Base-by-base conservation (phyloP, 2,797 vertebrate genomes). In the Discoglossus pictus region DNA sequence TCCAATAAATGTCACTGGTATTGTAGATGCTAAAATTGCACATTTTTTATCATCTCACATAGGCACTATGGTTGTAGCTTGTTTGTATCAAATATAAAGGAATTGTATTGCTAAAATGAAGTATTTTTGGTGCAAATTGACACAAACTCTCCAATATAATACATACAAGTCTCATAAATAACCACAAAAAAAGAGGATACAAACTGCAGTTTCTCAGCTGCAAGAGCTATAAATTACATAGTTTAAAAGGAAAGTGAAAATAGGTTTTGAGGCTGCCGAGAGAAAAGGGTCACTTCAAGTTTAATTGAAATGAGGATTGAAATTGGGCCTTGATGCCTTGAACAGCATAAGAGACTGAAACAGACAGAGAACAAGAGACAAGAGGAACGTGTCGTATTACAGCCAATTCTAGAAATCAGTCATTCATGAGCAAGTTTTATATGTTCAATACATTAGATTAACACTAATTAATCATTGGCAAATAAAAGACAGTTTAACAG, bases 301-400 rank as follows among this genome's bases (percentile, higher is more conserved):
- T 70, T 70, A 70, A 70, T 70, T 70, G 59, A 70, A 63, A 70
- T 70, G 67, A 70, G 51, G 67, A 70, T 47, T 48, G 67, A 55
- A 70, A 70, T 63, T 70, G 42, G 34, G 42, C 56, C n/a, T 61
- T 55, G 67, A 70, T 70, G 67, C 50, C 34, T 63, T 24, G 59
- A 62, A 17, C 59, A 63, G 55, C 51, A 50, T 31, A 70, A 63
- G 51, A 56, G 23, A 16, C 27, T 61, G 50, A 40, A 53, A 54
- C 20, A 62, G 40, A 70, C 17, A 39, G 46, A 56, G 40, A 15
- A 40, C 20, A 54, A 47, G 59, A 13, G 21, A 39, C 20, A 61
- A 20, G n/a, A n/a, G n/a, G n/a, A n/a, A n/a, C n/a, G n/a, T n/a
- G n/a, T n/a, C n/a, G n/a, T n/a, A n/a, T n/a, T n/a, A n/a, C n/a